These are phyloP conservation scores for Mobula birostris DNA, from an alignment of 2,113 vertebrate species.

Conservation along the genomic window DNA sequence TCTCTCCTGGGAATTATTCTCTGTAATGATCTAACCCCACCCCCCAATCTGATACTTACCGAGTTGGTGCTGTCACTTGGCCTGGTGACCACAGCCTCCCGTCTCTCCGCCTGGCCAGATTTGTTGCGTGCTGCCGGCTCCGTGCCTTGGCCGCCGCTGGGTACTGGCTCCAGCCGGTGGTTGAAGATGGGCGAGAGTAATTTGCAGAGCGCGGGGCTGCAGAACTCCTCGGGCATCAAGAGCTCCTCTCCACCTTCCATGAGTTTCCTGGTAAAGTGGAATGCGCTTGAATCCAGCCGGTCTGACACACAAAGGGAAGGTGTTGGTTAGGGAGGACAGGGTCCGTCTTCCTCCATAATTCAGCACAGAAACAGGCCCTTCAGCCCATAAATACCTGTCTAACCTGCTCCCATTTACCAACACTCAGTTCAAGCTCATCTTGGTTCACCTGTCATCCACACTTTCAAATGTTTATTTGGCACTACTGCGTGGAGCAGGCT, in stretches of 20 bases:
- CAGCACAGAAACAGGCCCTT: too few relatives aligned
- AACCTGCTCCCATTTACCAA: too few relatives aligned
- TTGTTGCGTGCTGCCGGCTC: slow-evolving; percentile 39
- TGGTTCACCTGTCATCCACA: too few relatives aligned
- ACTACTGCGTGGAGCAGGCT: too few relatives aligned
- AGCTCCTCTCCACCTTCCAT: slow-evolving; percentile 48
- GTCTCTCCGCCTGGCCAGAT: background rate
- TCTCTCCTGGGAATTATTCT: background rate
- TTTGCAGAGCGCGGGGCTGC: slow-evolving; percentile 63
- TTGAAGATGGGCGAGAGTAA: slow-evolving; percentile 73
- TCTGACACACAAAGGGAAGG: slow-evolving; percentile 41
- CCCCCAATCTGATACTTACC: background rate
- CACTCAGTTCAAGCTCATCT: too few relatives aligned
- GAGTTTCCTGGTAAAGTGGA: slow-evolving; percentile 49
- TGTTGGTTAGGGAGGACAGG: background rate
- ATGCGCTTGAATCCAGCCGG: slow-evolving; percentile 44
- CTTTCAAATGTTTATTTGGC: too few relatives aligned
- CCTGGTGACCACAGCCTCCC: background rate
- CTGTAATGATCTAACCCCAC: background rate
- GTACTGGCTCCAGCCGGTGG: slow-evolving; percentile 12
- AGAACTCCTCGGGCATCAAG: slow-evolving; percentile 64
- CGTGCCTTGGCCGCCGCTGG: too few relatives aligned
- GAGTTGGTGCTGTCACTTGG: background rate
- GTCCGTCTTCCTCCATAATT: too few relatives aligned
- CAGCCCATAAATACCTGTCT: too few relatives aligned